Conservation (phyloP, 1,140 invertebrate genomes). For the Steinernema khuongi region DNA sequence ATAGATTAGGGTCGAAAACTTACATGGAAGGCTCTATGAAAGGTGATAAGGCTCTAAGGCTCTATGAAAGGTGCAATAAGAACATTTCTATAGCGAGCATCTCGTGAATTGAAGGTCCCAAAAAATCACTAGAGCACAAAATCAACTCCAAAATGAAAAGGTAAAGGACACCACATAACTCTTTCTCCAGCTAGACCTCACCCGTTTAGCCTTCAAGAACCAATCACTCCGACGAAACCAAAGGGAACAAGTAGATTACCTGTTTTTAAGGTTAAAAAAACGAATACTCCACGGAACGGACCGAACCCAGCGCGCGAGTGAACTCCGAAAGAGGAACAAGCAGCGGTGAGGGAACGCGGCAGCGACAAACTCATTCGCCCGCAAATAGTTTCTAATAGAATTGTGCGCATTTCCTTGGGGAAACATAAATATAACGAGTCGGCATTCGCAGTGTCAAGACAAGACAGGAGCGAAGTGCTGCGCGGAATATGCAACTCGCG, state of each 20-base stretch:
- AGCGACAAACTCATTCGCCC: constrained; percentile 14
- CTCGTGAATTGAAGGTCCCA: too few relatives aligned
- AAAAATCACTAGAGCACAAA: too few relatives aligned
- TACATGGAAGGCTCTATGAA: too few relatives aligned
- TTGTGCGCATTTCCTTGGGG: constrained; percentile 16
- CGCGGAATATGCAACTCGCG: too few relatives aligned
- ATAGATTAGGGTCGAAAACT: too few relatives aligned
- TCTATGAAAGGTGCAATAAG: too few relatives aligned
- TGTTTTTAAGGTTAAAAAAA: not conserved
- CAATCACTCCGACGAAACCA: not conserved
- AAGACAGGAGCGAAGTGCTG: constrained; percentile 1
- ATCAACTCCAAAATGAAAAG: too few relatives aligned
- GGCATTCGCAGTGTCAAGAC: constrained; percentile 5
- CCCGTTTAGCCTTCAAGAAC: not conserved
- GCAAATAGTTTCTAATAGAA: constrained; percentile 17
- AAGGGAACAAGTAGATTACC: not conserved
- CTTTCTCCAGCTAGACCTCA: too few relatives aligned
- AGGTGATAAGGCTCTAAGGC: too few relatives aligned
- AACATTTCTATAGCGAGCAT: too few relatives aligned
- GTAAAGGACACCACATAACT: too few relatives aligned
- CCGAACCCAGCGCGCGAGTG: not conserved
- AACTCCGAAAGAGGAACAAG: not conserved
- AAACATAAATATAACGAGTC: constrained; percentile 17
- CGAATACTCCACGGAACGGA: too few relatives aligned
- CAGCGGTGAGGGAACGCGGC: not conserved